These are phyloP conservation scores for Spodoptera litura DNA, from an alignment of 1,140 invertebrate species.

Conservation along the genomic window DNA sequence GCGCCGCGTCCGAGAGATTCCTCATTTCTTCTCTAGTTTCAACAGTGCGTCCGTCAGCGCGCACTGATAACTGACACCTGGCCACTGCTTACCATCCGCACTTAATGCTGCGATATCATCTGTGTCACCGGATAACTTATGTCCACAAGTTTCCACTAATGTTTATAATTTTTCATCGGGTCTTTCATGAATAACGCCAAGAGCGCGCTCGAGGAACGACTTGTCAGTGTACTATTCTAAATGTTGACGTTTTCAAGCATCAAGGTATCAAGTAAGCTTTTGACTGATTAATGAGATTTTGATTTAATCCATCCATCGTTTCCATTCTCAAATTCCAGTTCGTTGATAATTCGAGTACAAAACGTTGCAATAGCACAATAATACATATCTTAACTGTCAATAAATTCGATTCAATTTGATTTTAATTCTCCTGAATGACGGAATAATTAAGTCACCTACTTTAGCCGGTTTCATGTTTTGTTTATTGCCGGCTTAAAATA, in stretches of 20 bases:
- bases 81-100: slow-evolving; percentile 52
- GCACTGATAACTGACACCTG: slow-evolving; percentile 58
- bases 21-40: slow-evolving; percentile 67
- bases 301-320: slow-evolving; percentile 26
- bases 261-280: not conserved
- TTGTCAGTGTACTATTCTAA: not conserved
- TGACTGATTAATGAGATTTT: slow-evolving; percentile 32
- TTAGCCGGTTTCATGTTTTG: slow-evolving; percentile 62
- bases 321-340: slow-evolving; percentile 9
- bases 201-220: not conserved
- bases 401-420: slow-evolving; percentile 65
- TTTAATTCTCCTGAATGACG: slow-evolving; percentile 60
- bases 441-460: slow-evolving; percentile 73
- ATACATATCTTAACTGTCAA: slow-evolving; percentile 60
- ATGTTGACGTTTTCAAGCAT: slow-evolving; percentile 8
- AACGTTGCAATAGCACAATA: slow-evolving; percentile 32
- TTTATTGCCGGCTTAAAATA: slow-evolving; percentile 69
- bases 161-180: slow-evolving; percentile 34
- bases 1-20: slow-evolving; percentile 58
- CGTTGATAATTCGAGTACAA: slow-evolving; percentile 33
- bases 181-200: not conserved
- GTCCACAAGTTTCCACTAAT: slow-evolving; percentile 27
- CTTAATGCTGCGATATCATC: slow-evolving; percentile 58
- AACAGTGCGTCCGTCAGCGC: slow-evolving; percentile 55
- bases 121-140: slow-evolving; percentile 42